Evolutionary conservation across 2,888 invertebrate species (phyloP).

Genomic region (Linnaemya tessellans): DNA sequence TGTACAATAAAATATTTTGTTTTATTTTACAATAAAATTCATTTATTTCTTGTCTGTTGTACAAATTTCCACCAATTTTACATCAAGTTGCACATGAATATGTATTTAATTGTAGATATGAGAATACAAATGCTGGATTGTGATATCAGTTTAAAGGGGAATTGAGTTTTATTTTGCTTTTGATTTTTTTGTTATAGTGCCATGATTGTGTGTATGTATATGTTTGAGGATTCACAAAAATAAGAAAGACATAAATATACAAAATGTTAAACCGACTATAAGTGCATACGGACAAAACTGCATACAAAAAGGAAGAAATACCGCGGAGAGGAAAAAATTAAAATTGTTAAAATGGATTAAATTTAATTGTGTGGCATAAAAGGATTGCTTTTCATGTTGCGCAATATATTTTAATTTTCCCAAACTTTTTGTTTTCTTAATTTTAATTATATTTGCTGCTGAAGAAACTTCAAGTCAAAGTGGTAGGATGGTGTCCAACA

Average conservation of each 20-base stretch:
- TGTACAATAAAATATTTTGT: conserved; percentile 32
- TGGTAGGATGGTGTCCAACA: neutral
- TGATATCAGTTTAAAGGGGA: conserved; percentile 35
- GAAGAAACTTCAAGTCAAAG: conserved; percentile 1
- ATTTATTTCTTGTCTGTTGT: conserved; percentile 1
- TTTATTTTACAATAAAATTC: neutral
- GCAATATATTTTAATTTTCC: conserved; percentile 3
- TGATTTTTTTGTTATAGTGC: conserved; percentile 7
- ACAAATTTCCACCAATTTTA: conserved; percentile 57
- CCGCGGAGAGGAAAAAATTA: conserved; percentile 63
- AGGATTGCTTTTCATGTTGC: conserved; percentile 52
- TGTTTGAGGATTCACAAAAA: conserved; percentile 43
- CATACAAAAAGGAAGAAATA: conserved; percentile 71
- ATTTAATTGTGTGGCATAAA: conserved; percentile 71
- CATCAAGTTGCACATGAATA: conserved; percentile 46
- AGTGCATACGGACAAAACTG: conserved; percentile 41
- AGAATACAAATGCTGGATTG: neutral
- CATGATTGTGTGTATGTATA: conserved; percentile 30
- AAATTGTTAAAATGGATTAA: conserved; percentile 72
- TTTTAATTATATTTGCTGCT: conserved; percentile 32
- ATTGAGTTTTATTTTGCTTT: conserved; percentile 30
- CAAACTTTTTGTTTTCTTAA: conserved; percentile 28
- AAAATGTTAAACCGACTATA: conserved; percentile 58
- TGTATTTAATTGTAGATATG: conserved; percentile 31
- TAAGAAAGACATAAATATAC: conserved; percentile 36